phyloP scores from a whole-genome alignment of 2,888 invertebrate genomes.

The Alsophila aescularia region DNA sequence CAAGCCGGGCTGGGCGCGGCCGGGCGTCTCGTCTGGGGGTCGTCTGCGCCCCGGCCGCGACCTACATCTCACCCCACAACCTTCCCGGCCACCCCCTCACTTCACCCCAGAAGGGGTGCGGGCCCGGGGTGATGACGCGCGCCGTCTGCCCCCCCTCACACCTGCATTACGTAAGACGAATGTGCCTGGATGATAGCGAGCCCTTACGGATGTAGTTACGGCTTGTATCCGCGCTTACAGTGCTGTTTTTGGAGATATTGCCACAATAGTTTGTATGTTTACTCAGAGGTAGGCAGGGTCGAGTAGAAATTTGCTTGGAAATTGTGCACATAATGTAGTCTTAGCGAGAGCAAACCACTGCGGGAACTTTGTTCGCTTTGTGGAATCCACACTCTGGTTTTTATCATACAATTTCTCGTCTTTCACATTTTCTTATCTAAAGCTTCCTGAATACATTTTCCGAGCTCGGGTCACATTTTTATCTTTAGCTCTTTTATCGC shows the following conservation, averaged over 20 bases:
- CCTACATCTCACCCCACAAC: slow-evolving; percentile 62
- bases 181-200: slow-evolving; percentile 55
- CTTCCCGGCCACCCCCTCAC: slow-evolving; percentile 40
- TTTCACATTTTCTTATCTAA: background rate
- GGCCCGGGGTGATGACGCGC: slow-evolving; percentile 49
- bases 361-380: background rate
- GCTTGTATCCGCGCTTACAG: slow-evolving; percentile 14
- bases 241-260: slow-evolving; percentile 22
- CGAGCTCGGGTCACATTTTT: slow-evolving; percentile 4
- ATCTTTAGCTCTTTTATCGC: slow-evolving; percentile 18
- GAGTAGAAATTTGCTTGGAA: background rate
- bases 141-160: slow-evolving; percentile 49
- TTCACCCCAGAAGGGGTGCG: slow-evolving; percentile 39
- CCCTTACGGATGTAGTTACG: slow-evolving; percentile 31
- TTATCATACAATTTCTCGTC: background rate
- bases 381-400: background rate
- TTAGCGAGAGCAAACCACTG: background rate
- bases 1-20: slow-evolving; percentile 47
- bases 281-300: background rate
- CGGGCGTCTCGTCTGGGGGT: slow-evolving; percentile 74
- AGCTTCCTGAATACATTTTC: slow-evolving; percentile 7
- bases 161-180: slow-evolving; percentile 75
- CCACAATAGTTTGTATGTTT: slow-evolving; percentile 1
- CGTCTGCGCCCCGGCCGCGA: slow-evolving; percentile 77
- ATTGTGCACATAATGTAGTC: background rate